Conservation (phyloP, 2,888 invertebrate species). For the Kuschelorhynchus macadamiae region DNA sequence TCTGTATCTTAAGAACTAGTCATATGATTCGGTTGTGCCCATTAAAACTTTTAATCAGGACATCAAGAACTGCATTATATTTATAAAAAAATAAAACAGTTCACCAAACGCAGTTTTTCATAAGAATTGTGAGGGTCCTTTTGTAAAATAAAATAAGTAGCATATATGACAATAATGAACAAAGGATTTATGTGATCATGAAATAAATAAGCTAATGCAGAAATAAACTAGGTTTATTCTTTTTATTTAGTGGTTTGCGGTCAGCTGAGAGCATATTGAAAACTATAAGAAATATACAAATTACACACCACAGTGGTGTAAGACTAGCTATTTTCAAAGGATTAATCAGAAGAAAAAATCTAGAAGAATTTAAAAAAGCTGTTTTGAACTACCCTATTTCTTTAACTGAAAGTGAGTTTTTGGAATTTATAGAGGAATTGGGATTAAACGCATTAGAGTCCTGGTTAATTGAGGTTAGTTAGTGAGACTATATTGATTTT, state of each 20-base stretch:
- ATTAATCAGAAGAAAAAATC: constrained; percentile 69
- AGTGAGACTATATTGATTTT: constrained; percentile 10
- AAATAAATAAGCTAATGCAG: too few species aligned
- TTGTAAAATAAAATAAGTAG: too few species aligned
- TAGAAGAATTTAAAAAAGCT: constrained; percentile 64
- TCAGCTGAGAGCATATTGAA: constrained; percentile 71
- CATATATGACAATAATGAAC: background rate
- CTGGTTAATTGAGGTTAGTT: constrained; percentile 27
- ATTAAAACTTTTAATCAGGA: too few species aligned
- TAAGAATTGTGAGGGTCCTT: too few species aligned
- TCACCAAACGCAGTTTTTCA: too few species aligned
- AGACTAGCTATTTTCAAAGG: constrained; percentile 71
- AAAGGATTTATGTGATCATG: too few species aligned
- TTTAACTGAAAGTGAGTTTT: constrained; percentile 64
- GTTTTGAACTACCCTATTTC: constrained; percentile 62
- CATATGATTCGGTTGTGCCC: too few species aligned
- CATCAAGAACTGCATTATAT: too few species aligned
- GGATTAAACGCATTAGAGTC: constrained; percentile 53
- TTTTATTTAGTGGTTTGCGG: constrained; percentile 62
- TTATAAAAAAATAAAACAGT: too few species aligned
- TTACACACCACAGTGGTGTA: constrained; percentile 70
- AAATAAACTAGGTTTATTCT: too few species aligned
- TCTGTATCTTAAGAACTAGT: too few species aligned
- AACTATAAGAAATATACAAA: constrained; percentile 74
- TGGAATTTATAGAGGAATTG: constrained; percentile 70